Conservation (phyloP, 2,113 vertebrate species). For the Pteronura brasiliensis region DNA sequence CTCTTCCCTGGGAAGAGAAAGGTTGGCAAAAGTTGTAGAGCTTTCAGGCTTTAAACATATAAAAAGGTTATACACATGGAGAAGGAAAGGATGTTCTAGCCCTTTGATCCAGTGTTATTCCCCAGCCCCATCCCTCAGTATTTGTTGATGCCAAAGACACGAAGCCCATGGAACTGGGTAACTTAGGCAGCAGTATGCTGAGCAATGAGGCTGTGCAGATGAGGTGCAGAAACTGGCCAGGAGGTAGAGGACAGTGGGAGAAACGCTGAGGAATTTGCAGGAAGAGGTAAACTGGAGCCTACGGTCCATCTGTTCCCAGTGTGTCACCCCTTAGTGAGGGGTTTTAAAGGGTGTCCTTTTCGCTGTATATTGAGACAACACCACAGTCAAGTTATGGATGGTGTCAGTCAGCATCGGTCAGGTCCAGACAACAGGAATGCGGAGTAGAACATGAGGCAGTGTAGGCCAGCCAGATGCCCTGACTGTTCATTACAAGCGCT, state of each 20-base stretch:
- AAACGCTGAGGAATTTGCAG: constrained; percentile 93
- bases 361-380: constrained; percentile 91
- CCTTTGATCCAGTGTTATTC: constrained; percentile 29
- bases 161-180: constrained; percentile 94
- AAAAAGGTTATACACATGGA: neutral
- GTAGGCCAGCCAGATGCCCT: constrained; percentile 95
- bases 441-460: constrained; percentile 87
- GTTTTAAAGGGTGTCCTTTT: constrained; percentile 96
- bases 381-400: constrained; percentile 93
- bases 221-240: constrained; percentile 95
- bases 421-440: constrained; percentile 94
- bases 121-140: constrained; percentile 83
- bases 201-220: constrained; percentile 92
- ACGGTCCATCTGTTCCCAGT: constrained; percentile 96
- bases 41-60: constrained; percentile 8
- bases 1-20: neutral
- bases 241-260: constrained; percentile 92
- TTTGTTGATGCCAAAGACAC: constrained; percentile 94
- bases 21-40: neutral
- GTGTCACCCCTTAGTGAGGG: constrained; percentile 92
- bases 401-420: constrained; percentile 95
- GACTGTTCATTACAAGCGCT: constrained; percentile 95
- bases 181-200: constrained; percentile 92
- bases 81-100: neutral
- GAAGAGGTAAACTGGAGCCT: constrained; percentile 94